These are phyloP conservation scores for Bombus impatiens DNA, from an alignment of 1,140 invertebrate species.

Conservation along the genomic window DNA sequence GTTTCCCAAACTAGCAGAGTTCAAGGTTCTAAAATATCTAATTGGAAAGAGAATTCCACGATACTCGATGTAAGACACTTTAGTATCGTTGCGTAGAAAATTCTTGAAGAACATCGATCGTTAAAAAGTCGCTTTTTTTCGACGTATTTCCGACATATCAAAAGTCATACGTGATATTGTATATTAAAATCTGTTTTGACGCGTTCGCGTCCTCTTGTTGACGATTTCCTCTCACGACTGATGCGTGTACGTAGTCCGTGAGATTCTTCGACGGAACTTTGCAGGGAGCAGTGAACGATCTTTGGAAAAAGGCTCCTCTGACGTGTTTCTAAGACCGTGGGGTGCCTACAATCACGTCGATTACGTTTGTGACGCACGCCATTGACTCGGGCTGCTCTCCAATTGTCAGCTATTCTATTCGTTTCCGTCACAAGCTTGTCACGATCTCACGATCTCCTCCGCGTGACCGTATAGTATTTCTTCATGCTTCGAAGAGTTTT, in stretches of 20 bases:
- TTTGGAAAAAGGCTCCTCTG: constrained; percentile 34
- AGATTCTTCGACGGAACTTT: constrained; percentile 11
- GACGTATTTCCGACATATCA: neutral
- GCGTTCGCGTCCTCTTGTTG: neutral
- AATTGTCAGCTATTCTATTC: neutral
- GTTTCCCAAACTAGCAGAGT: too few species aligned
- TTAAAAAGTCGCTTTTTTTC: neutral
- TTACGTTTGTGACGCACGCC: neutral
- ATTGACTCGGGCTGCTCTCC: neutral
- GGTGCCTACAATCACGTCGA: neutral
- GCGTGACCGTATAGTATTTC: constrained; percentile 1
- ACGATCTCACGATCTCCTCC: neutral
- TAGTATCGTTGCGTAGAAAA: neutral
- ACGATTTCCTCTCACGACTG: neutral
- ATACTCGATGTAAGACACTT: neutral
- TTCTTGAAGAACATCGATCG: too few species aligned
- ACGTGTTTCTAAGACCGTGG: constrained; percentile 30
- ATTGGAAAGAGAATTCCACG: neutral
- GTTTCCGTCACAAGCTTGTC: constrained; percentile 12
- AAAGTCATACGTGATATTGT: neutral
- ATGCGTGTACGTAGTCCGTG: neutral
- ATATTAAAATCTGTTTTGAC: neutral
- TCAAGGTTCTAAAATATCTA: neutral
- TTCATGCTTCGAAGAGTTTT: neutral
- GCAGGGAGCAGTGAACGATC: constrained; percentile 39